Evolutionary conservation across 2,797 vertebrate genomes (phyloP), one percentile per base, ranked within the genome.

Genomic region (Channallabes apus): DNA sequence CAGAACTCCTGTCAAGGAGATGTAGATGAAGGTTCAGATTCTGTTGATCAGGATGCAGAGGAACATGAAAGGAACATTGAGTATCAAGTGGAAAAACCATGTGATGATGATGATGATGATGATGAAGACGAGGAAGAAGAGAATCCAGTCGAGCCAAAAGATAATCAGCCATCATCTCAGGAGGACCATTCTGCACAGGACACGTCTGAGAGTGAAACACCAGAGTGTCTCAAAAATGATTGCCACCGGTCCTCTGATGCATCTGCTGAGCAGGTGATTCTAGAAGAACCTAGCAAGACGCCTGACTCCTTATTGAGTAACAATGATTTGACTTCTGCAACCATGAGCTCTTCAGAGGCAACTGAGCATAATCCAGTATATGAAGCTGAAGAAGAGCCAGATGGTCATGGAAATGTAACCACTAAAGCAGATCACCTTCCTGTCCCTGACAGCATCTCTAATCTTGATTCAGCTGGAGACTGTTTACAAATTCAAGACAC

Each of bases 311-410:
- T 76, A 80, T 64, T 59, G 24, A 81, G 20, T 58, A 41, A 87
- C 29, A 46, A 56, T 77, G n/a, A 77, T 77, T 82, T 87, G 56
- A 69, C 78, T 82, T 71, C 78, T 81, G 71, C n/a, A 75, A 0
- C 29, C 6, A 4, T 35, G 62, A 75, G 68, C 61, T 75, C 27
- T 76, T 84, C 65, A n/a, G 59, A 84, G 38, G 82, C 64, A n/a
- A 75, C 27, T 18, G 86, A 86, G 56, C 46, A 6, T 6, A 88
- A 83, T 75, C 7, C 83, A 24, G 82, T 82, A 27, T 27, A 77
- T 62, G 88, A 85, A 27, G 85, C 59, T n/a, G 67, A 85, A 6
- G 46, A 20, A 71, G 87, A 88, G 32, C 32, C 64, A 22, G 27
- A 9, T 32, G 82, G 81, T n/a, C 3, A 18, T 72, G 58, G 32